Conservation (phyloP, 2,797 vertebrate species). For the Dendrocincla fuliginosa region DNA sequence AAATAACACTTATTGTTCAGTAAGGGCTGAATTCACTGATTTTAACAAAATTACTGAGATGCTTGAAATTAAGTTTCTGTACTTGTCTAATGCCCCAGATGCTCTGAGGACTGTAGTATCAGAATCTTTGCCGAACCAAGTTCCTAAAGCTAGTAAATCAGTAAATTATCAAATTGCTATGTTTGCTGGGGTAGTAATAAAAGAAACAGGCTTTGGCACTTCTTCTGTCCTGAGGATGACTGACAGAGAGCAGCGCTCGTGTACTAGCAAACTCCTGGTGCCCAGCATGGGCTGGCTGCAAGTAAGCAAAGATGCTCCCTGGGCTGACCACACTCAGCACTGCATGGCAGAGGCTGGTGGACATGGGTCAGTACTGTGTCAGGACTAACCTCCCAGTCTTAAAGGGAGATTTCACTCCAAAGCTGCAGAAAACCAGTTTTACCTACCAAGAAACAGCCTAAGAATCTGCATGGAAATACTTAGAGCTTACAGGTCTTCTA, state of each 20-base stretch:
- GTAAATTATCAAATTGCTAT: neutral
- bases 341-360: neutral
- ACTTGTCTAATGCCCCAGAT: neutral
- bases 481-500: neutral
- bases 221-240: neutral
- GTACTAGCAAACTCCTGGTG: neutral
- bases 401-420: fast-evolving
- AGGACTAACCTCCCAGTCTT: neutral
- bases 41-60: neutral
- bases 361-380: fast-evolving
- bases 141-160: neutral
- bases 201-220: neutral
- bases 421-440: neutral
- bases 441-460: neutral
- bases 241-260: neutral
- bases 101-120: neutral
- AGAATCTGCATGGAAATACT: neutral
- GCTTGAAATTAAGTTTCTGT: neutral
- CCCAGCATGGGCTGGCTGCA: neutral
- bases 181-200: neutral
- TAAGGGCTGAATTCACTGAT: neutral
- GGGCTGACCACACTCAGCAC: neutral
- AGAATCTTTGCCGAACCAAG: neutral
- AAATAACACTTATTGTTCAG: neutral
- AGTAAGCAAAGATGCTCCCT: neutral